These are phyloP conservation scores for Oryzias dopingdopingensis DNA, from an alignment of 2,797 vertebrate species.

Conservation along the genomic window DNA sequence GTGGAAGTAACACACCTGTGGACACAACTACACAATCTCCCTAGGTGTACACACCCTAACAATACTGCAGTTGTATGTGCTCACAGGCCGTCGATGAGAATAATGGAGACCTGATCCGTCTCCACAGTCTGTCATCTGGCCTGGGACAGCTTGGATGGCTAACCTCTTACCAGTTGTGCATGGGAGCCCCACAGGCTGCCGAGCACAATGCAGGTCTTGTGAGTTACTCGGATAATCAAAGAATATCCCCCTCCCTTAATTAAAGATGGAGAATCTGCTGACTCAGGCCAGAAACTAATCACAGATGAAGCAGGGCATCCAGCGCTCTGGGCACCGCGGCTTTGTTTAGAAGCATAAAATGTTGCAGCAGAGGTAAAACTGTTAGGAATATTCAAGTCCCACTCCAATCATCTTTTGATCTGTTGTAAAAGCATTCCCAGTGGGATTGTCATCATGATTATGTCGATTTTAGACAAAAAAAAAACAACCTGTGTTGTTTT, in stretches of 20 bases:
- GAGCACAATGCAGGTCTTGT: constrained; percentile 65
- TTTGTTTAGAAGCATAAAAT: constrained; percentile 6
- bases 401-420: no score
- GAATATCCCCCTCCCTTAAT: constrained; percentile 48
- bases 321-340: no score
- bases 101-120: constrained; percentile 35
- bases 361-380: constrained; percentile 25
- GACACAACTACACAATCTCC: constrained; percentile 15
- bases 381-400: no score
- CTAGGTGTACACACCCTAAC: constrained; percentile 28
- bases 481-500: no score
- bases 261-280: constrained; percentile 55
- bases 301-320: constrained; percentile 22
- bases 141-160: constrained; percentile 33
- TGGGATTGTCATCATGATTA: no score
- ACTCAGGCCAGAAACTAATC: constrained; percentile 47
- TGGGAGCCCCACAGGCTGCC: constrained; percentile 28
- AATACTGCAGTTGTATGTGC: constrained; percentile 27
- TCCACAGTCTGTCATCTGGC: constrained; percentile 40
- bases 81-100: constrained; percentile 25
- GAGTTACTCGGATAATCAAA: constrained; percentile 23
- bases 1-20: constrained; percentile 53
- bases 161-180: constrained; percentile 31
- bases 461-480: no score
- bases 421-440: no score